A percentile compares a stretch with the other conserved stretches of the same genome.
These are phyloP conservation scores for Parauchenoglanis punctatus DNA, from an alignment of 2,797 vertebrate species.

Conservation along the genomic window DNA sequence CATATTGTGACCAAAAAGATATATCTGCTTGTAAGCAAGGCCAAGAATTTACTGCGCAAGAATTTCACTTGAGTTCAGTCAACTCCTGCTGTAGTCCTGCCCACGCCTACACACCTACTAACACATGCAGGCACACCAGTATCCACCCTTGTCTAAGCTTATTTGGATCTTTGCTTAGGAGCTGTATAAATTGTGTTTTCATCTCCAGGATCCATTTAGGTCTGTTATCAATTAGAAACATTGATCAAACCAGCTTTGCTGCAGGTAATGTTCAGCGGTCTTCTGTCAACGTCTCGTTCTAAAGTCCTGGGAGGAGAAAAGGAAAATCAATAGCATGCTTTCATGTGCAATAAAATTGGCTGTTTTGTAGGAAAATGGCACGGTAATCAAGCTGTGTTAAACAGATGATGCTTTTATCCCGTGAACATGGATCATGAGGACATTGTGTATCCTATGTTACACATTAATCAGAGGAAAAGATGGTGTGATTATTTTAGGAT, in stretches of 20 bases:
- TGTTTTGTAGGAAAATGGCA: conserved; percentile 56
- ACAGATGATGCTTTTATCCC: conserved; percentile 55
- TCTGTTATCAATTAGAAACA: conserved; percentile 67
- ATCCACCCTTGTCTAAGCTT: conserved; percentile 40
- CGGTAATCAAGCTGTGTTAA: conserved; percentile 59
- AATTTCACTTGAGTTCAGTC: conserved; percentile 25
- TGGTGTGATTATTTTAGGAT: conserved; percentile 31
- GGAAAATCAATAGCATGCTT: conserved; percentile 64
- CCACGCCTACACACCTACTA: conserved; percentile 18
- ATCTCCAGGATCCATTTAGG: conserved; percentile 62
- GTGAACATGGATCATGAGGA: conserved; percentile 43
- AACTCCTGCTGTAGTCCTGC: conserved; percentile 23
- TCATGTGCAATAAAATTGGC: conserved; percentile 65
- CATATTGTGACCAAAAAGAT: conserved; percentile 1
- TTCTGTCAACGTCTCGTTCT: conserved; percentile 58
- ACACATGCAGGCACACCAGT: conserved; percentile 9
- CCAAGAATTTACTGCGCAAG: background rate
- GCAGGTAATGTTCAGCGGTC: conserved; percentile 63
- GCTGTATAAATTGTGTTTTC: conserved; percentile 59
- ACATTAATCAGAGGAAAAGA: conserved; percentile 26
- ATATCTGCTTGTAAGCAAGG: background rate
- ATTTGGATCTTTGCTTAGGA: conserved; percentile 37
- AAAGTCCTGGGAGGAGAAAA: conserved; percentile 45
- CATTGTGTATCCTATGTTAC: conserved; percentile 43
- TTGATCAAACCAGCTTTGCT: conserved; percentile 66